Evolutionary conservation across 2,797 vertebrate genomes (phyloP).

Genomic region (Limosa lapponica): DNA sequence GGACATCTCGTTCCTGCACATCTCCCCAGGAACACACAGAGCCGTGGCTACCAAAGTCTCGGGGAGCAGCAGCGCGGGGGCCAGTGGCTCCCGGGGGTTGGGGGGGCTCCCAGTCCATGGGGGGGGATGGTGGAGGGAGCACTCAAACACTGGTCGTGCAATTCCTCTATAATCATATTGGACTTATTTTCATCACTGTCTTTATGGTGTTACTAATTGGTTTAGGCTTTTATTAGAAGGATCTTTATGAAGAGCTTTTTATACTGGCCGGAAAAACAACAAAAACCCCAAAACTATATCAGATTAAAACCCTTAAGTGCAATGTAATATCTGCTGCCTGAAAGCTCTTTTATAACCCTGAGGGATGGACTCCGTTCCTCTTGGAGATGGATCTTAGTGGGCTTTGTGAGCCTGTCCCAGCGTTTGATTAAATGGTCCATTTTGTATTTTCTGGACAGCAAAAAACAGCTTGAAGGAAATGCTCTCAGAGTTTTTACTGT

Average conservation of each 20-base stretch:
- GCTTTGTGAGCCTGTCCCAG: neutral
- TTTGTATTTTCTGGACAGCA: neutral
- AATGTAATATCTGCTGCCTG: neutral
- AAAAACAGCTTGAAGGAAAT: neutral
- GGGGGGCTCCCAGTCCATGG: rapidly evolving
- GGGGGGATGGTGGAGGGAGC: neutral
- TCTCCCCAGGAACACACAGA: neutral
- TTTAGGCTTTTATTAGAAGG: neutral
- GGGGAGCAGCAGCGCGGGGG: rapidly evolving
- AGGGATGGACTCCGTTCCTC: neutral
- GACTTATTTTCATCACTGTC: neutral
- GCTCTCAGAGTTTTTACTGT: neutral
- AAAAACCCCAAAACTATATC: neutral
- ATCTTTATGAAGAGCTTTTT: slow-evolving; percentile 3
- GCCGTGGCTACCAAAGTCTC: neutral
- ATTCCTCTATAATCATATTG: neutral
- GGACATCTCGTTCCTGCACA: neutral
- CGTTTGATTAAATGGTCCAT: neutral
- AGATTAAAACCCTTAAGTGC: neutral
- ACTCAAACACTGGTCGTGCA: neutral
- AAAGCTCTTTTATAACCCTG: neutral
- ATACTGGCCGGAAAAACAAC: neutral
- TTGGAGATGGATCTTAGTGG: neutral
- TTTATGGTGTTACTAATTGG: neutral
- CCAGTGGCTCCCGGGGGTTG: neutral